phyloP scores from a whole-genome alignment of 1,140 invertebrate genomes.

The Dinothrombium tinctorium region DNA sequence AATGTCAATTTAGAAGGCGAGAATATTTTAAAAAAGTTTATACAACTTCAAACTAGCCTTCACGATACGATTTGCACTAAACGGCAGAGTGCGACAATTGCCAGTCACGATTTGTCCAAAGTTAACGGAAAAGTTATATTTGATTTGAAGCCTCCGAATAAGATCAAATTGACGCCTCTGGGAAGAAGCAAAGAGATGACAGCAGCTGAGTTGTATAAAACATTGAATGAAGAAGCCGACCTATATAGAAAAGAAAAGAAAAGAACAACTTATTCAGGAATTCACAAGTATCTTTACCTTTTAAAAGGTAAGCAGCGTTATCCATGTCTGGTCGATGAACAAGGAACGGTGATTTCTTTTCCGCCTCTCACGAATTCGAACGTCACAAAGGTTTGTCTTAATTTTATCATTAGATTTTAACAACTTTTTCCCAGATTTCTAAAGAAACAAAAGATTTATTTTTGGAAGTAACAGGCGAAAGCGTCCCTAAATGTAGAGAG shows the following conservation, averaged over 20 bases:
- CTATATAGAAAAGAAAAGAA: conserved; percentile 40
- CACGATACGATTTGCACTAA: conserved; percentile 54
- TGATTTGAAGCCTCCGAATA: conserved; percentile 9
- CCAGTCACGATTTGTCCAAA: conserved; percentile 48
- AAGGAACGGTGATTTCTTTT: conserved; percentile 42
- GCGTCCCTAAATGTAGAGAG: conserved; percentile 36
- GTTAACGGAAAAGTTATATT: conserved; percentile 32
- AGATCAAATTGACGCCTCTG: conserved; percentile 33
- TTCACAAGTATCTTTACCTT: conserved; percentile 54
- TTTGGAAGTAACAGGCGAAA: conserved; percentile 49
- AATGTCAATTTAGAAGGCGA: conserved; percentile 36
- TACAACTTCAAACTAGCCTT: conserved; percentile 40
- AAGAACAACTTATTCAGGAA: conserved; percentile 47
- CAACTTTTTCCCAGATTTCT: conserved; percentile 8
- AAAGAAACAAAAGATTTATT: conserved; percentile 37
- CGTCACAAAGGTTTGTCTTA: conserved; percentile 32
- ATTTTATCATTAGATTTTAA: conserved; percentile 1
- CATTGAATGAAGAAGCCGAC: conserved; percentile 43
- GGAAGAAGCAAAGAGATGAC: conserved; percentile 31
- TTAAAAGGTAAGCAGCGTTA: conserved; percentile 44
- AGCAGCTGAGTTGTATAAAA: conserved; percentile 36
- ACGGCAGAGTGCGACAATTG: conserved; percentile 46
- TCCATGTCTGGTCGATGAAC: conserved; percentile 33
- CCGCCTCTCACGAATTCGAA: conserved; percentile 61
- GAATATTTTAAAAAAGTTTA: conserved; percentile 43